Evolutionary conservation across 2,113 vertebrate species (phyloP), one percentile per base, ranked within the genome.

Genomic region (Gallinago paraguaiae): DNA sequence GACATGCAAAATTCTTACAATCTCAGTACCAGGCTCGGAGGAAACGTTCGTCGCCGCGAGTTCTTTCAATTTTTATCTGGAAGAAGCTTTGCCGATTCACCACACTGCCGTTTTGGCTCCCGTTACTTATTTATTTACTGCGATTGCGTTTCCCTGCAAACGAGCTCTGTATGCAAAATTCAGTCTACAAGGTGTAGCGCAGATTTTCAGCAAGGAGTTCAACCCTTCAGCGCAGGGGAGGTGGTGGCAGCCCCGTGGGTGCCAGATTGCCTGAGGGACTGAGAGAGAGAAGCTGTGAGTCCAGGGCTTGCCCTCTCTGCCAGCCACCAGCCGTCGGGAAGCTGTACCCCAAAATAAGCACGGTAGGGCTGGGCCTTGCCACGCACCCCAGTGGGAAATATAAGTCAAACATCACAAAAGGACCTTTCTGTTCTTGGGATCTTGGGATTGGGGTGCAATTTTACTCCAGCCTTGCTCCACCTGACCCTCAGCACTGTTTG

Each of bases 1-100:
- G 95, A 95, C 93, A 95, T 93, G 97, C 95, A 97, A 86, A 95
- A 96, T 94, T 93, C 95, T 84, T 93, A 80, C 94, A 96, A 90
- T 97, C 96, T 95, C 96, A 87, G 96, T 75, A 84, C 94, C 95
- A 94, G 96, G 48, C 86, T 96, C 30, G 0, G 75, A 72, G 2
- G 2, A 64, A 82, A 77, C 1, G 1, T 48, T 94, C 5, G 4
- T 69, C 86, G 79, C 61, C 1, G 1, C 60, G 23, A 90, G 69
- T 64, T 95, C 80, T 86, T 86, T 86, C 76, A 2, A 25, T 94
- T 74, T 80, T 74, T 80, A 53, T 86, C 81, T 78, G 77, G 37
- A 68, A 28, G 33, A 22, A 72, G 61, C 89, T 56, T 56, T 13
- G n/a, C 82, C 11, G 39, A 63, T 82, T 81, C 77, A 24, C 93